Evolutionary conservation across 2,797 vertebrate species (phyloP), one percentile per base, ranked within the genome.

Genomic region (Trachops cirrhosus): DNA sequence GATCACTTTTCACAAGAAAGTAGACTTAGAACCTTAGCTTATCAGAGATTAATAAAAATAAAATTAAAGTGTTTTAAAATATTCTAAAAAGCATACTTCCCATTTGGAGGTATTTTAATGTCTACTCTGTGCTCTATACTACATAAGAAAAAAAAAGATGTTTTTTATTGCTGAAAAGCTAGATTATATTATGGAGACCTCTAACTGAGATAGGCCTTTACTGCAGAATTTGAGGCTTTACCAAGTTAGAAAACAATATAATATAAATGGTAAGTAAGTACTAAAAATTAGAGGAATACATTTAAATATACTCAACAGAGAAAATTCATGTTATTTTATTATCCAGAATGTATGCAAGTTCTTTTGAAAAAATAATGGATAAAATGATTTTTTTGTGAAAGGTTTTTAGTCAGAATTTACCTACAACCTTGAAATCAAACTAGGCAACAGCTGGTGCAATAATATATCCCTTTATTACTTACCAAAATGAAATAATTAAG

Each of bases 21-120:
- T 18, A 67, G 34, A 77, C 21, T 44, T 88, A 73, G 64, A 93
- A 50, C 21, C 6, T 97, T 44, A 94, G 46, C 32, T 84, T 90
- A 62, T 57, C 39, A 88, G 21, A 96, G 9, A 19, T 52, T 44
- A 14, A 71, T 71, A 39, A 94, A 92, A 94, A 89, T 78, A 93
- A 86, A 74, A 14, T 86, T 80, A 80, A 1, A 89, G 29, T 89
- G 22, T 94, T 95, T 87, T 26, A 80, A 94, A 93, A 59, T 92
- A 88, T 48, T 93, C 37, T 75, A 75, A 95, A 93, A 74, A 80
- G 18, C 10, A 46, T 37, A 48, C 19, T 96, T 95, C 34, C 12
- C 57, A 75, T 29, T 74, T 44, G 89, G 37, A 75, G 41, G 24
- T n/a, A 92, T 93, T 77, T 54, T 67, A 2, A 4, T 54, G 34